Percentiles rank a stretch among this genome's conserved stretches.
Conservation (phyloP, 2,888 invertebrate genomes). For the Clusia tigrina region DNA sequence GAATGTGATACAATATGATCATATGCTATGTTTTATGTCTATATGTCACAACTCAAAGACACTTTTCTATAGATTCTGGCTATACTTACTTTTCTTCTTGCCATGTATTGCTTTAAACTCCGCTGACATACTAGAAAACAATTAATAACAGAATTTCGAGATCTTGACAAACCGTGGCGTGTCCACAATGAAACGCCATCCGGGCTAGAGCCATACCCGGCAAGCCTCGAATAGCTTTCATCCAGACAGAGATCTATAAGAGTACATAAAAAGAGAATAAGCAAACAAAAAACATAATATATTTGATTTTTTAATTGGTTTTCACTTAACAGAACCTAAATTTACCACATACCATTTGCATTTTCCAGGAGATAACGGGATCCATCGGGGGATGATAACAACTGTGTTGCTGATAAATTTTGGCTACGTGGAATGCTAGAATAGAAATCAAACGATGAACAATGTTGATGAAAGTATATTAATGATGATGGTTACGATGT, state of each 20-base stretch:
- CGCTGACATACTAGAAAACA: conserved; percentile 81
- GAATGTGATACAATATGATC: no score
- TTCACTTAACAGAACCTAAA: neutral
- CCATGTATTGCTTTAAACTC: conserved; percentile 79
- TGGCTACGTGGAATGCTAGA: conserved; percentile 79
- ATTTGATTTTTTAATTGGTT: neutral
- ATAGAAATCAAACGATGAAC: conserved; percentile 27
- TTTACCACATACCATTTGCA: conserved; percentile 67
- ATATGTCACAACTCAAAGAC: no score
- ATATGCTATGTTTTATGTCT: no score
- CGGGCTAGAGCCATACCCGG: conserved; percentile 61
- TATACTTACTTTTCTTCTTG: conserved; percentile 80
- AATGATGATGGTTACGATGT: no score
- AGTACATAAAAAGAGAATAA: neutral
- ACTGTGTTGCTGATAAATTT: conserved; percentile 83
- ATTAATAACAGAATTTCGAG: conserved; percentile 69
- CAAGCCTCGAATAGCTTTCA: conserved; percentile 59
- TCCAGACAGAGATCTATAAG: conserved; percentile 57
- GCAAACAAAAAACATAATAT: neutral
- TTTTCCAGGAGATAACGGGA: conserved; percentile 79
- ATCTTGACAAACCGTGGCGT: conserved; percentile 48
- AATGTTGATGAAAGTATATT: conserved; percentile 11
- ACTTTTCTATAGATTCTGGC: no score
- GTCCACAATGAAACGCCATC: conserved; percentile 58
- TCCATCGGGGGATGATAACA: conserved; percentile 83